Evolutionary conservation across 2,797 vertebrate genomes (phyloP).

Genomic region (Hephaestus fuliginosus): DNA sequence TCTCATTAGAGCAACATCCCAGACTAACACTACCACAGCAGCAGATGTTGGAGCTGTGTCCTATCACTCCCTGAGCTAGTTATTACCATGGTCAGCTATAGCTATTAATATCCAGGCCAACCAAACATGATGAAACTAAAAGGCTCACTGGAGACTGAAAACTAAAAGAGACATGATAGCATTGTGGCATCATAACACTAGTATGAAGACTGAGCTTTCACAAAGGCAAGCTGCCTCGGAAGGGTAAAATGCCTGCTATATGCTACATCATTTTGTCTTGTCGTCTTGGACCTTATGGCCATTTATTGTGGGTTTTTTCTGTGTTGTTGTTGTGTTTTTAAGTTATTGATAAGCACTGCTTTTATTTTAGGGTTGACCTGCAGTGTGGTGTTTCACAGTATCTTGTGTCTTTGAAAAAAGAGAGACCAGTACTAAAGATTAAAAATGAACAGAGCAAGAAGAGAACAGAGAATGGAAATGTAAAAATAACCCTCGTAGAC

Average conservation of each 20-base stretch:
- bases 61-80: conserved; percentile 58
- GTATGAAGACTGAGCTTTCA: conserved; percentile 56
- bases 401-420: neutral
- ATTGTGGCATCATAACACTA: conserved; percentile 64
- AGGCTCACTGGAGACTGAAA: conserved; percentile 50
- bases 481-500: neutral
- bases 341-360: conserved; percentile 53
- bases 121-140: conserved; percentile 44
- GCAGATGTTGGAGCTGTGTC: conserved; percentile 50
- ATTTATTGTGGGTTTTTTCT: conserved; percentile 39
- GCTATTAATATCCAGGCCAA: conserved; percentile 66
- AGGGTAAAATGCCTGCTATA: conserved; percentile 39
- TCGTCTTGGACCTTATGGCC: conserved; percentile 31
- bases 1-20: conserved; percentile 67
- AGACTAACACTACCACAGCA: conserved; percentile 27
- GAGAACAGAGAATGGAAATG: neutral
- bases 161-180: conserved; percentile 63
- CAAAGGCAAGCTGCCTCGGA: conserved; percentile 66
- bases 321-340: conserved; percentile 51
- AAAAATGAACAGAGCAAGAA: neutral
- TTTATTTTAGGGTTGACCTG: conserved; percentile 25
- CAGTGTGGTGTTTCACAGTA: neutral
- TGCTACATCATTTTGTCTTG: conserved; percentile 60
- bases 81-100: conserved; percentile 59
- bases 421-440: neutral